Evolutionary conservation across 2,113 vertebrate species (phyloP).

Genomic region (Pseudopodoces humilis): DNA sequence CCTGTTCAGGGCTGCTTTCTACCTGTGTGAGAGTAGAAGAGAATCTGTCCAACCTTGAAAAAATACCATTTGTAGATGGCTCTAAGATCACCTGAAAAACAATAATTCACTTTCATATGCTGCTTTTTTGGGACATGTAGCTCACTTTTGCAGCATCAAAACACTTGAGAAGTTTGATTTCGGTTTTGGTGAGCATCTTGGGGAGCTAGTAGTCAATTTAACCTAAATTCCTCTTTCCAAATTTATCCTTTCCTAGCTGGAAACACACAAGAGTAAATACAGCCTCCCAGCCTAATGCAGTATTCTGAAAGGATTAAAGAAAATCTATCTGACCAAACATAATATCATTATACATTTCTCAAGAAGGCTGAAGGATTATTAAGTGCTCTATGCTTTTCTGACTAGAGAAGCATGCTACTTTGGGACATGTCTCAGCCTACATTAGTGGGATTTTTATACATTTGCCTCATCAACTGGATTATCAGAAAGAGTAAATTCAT

Average conservation of each 20-base stretch:
- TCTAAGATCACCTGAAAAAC: neutral
- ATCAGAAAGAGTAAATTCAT: constrained; percentile 23
- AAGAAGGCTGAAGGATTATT: constrained; percentile 51
- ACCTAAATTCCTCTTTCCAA: neutral
- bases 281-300: constrained; percentile 11
- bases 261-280: constrained; percentile 43
- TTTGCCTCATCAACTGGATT: constrained; percentile 46
- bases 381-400: constrained; percentile 32
- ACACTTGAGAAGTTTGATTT: neutral
- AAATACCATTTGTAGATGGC: neutral
- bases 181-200: neutral
- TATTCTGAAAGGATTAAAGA: constrained; percentile 63
- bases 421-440: constrained; percentile 37
- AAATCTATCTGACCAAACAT: constrained; percentile 48
- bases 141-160: neutral
- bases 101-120: accelerated
- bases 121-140: neutral
- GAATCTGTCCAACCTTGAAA: neutral
- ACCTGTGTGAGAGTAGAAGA: neutral
- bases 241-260: constrained; percentile 13
- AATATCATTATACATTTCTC: constrained; percentile 20
- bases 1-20: neutral
- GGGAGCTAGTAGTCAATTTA: neutral
- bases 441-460: constrained; percentile 48
- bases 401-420: constrained; percentile 13